phyloP scores from a whole-genome alignment of 2,888 invertebrate species.

The Hemistola chrysoprasaria region DNA sequence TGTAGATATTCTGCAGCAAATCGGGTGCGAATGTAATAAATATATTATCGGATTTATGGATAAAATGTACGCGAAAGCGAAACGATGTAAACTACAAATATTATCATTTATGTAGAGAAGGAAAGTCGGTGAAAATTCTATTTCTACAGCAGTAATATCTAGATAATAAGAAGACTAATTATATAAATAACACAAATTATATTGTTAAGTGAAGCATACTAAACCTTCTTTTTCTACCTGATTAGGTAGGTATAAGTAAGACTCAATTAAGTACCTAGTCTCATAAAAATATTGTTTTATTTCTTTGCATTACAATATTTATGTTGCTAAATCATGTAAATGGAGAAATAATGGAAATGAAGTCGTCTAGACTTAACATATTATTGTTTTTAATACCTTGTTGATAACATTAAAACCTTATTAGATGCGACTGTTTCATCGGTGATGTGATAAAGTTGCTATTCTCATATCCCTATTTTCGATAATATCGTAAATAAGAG shows the following conservation, averaged over 20 bases:
- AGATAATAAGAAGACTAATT: no score
- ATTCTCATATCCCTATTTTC: no score
- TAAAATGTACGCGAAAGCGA: slow-evolving; percentile 2
- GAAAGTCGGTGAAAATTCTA: slow-evolving; percentile 1
- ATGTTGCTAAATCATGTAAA: slow-evolving; percentile 18
- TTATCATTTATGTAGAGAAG: background rate
- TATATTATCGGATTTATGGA: background rate
- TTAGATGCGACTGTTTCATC: background rate
- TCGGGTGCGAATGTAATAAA: background rate
- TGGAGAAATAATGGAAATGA: slow-evolving; percentile 33
- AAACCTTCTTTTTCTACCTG: no score
- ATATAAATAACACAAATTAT: no score
- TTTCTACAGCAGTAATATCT: no score
- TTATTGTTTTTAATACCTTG: slow-evolving; percentile 20
- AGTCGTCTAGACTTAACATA: slow-evolving; percentile 28
- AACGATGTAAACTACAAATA: no score
- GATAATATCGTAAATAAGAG: no score
- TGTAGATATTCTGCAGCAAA: background rate
- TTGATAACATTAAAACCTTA: slow-evolving; percentile 4
- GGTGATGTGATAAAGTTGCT: no score
- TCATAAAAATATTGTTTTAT: slow-evolving; percentile 1
- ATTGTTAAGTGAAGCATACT: no score
- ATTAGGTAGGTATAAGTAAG: no score
- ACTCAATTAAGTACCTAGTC: no score
- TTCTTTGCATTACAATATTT: slow-evolving; percentile 6